Percentiles rank a stretch among this genome's conserved stretches.
Evolutionary conservation across 2,888 invertebrate species (phyloP).

Genomic region (Prosapia bicincta): DNA sequence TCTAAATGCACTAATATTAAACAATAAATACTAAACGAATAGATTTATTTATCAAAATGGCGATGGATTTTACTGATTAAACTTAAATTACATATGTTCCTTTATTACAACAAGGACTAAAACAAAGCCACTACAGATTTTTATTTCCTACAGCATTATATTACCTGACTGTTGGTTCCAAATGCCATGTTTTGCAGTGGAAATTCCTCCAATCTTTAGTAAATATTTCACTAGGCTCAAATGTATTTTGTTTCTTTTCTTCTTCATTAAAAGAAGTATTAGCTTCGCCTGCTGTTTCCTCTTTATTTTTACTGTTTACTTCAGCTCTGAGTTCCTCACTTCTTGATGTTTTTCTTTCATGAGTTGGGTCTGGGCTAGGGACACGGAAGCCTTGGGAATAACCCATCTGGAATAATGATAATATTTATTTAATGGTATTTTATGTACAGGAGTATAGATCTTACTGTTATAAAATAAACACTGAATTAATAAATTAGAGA

Average conservation of each 20-base stretch:
- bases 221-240: conserved; percentile 44
- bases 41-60: too few species aligned
- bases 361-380: conserved; percentile 46
- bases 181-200: conserved; percentile 92
- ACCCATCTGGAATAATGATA: conserved; percentile 22
- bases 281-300: neutral
- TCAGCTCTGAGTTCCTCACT: conserved; percentile 28
- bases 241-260: conserved; percentile 46
- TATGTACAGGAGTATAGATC: too few species aligned
- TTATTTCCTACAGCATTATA: too few species aligned
- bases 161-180: conserved; percentile 87
- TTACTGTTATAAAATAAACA: too few species aligned
- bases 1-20: too few species aligned
- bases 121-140: too few species aligned
- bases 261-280: conserved; percentile 42
- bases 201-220: conserved; percentile 88
- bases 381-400: conserved; percentile 42
- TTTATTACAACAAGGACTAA: too few species aligned
- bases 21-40: too few species aligned
- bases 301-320: conserved; percentile 7
- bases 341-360: conserved; percentile 12
- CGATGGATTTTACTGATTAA: too few species aligned
- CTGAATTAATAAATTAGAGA: too few species aligned
- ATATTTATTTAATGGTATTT: too few species aligned
- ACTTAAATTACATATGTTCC: too few species aligned